Evolutionary conservation across 2,113 vertebrate species (phyloP).

Genomic region (Podiceps cristatus): DNA sequence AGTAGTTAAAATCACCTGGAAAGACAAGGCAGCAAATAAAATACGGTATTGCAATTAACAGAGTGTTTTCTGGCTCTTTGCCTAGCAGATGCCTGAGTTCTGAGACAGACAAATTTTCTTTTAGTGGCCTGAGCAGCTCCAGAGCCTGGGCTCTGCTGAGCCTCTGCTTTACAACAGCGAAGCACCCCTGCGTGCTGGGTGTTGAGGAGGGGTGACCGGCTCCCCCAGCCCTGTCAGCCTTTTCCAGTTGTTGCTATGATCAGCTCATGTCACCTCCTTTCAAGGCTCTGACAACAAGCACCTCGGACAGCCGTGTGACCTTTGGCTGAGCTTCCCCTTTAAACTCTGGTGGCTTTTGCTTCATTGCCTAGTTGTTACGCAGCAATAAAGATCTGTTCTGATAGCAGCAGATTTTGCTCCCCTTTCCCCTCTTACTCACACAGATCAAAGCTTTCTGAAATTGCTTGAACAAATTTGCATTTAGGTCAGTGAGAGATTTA

Average conservation of each 20-base stretch:
- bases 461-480: slow-evolving; percentile 6
- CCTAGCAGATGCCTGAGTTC: background rate
- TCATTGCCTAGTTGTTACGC: background rate
- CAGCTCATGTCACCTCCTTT: background rate
- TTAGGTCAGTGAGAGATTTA: slow-evolving; percentile 16
- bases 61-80: background rate
- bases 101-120: background rate
- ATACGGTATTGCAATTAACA: background rate
- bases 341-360: background rate
- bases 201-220: background rate
- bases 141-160: background rate
- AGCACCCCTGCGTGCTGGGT: background rate
- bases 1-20: background rate
- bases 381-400: background rate
- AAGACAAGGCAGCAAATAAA: background rate
- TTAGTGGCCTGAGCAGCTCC: background rate
- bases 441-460: background rate
- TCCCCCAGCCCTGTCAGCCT: background rate
- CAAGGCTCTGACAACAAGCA: slow-evolving; percentile 27
- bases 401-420: background rate
- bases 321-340: slow-evolving; percentile 45
- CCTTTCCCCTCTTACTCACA: background rate
- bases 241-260: background rate
- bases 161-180: background rate
- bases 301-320: slow-evolving; percentile 14